phyloP scores from a whole-genome alignment of 2,113 vertebrate genomes.

The Oncorhynchus masou region DNA sequence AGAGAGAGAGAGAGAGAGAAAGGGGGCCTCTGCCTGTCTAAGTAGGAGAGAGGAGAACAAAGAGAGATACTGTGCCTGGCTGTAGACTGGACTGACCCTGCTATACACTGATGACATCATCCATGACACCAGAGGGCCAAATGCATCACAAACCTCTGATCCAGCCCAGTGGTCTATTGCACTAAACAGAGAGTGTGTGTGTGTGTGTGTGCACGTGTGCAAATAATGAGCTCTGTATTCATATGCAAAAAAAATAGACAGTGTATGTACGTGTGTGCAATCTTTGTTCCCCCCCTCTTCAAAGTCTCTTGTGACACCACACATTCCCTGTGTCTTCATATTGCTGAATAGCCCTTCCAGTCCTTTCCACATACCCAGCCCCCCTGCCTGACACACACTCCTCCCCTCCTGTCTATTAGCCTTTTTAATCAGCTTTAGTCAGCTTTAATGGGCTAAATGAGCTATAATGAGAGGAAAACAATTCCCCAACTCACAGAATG shows the following conservation, averaged over 20 bases:
- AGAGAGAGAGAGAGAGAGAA: background rate
- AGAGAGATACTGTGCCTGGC: conserved; percentile 2
- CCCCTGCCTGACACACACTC: background rate
- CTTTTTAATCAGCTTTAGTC: conserved; percentile 59
- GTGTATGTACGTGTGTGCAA: background rate
- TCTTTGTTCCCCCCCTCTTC: background rate
- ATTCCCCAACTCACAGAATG: conserved; percentile 42
- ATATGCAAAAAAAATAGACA: too few species aligned
- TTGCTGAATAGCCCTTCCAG: conserved; percentile 4
- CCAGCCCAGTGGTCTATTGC: background rate
- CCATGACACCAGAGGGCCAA: conserved; percentile 14
- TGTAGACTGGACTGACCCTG: background rate
- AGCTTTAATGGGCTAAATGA: conserved; percentile 51
- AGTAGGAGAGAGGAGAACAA: conserved; percentile 13
- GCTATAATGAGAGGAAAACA: conserved; percentile 42
- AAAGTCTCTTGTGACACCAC: background rate
- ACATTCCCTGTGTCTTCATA: conserved; percentile 10
- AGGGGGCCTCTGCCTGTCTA: conserved; percentile 1
- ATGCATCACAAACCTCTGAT: conserved; percentile 9
- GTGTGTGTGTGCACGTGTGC: background rate
- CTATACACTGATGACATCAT: conserved; percentile 5
- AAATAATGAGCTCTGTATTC: too few species aligned
- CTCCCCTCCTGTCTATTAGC: conserved; percentile 18
- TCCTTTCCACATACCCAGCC: background rate
- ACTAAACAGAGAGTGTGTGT: background rate